Base-by-base conservation (phyloP, 2,888 invertebrate genomes). In the Dascillus cervinus region DNA sequence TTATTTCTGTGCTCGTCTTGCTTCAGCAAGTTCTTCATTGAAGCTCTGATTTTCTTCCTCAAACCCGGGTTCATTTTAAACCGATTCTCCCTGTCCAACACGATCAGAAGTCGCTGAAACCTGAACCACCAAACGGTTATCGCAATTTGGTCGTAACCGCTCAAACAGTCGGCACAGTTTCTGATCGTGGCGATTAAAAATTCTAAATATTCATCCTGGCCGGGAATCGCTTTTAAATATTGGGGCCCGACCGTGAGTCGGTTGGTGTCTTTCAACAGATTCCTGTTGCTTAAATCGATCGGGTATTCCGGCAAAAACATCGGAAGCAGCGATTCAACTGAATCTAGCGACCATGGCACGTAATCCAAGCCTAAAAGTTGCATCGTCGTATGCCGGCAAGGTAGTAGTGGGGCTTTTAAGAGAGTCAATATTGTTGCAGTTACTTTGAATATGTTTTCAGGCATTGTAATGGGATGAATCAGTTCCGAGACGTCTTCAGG, bases 391-490 rank as follows among this genome's bases (percentile, higher is more conserved):
- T 67, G 67, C 26, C 65, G 46, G 40, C 63, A 64, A 3, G 72
- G 73, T 20, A 77, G 45, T 12, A 79, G 53, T 0, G 79, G 79
- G 22, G 77, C 57, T 65, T 81, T 79, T 44, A 75, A 51, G 13
- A 70, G 50, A 4, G 70, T 59, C 40, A 85, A 64, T 45, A 75
- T 69, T 21, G 73, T 69, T 9, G 73, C 65, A 13, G 74, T 70
- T 46, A 84, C 62, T 50, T 71, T 70, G 53, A 79, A 71, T 17
- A 70, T 71, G 36, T 77, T 75, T 31, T 66, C 66, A 4, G 66
- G 64, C 26, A 70, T 69, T 21, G 75, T 69, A 24, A 79, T 66
- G 3, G 85, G 82, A 61, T 77, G 80, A 43, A 85, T 75, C 55
- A 82, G 73, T 48, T 78, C 78, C 2, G 73, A 67, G 5, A 77